These are phyloP conservation scores for Gallinago nigripennis DNA, from an alignment of 2,797 vertebrate species.

Conservation along the genomic window DNA sequence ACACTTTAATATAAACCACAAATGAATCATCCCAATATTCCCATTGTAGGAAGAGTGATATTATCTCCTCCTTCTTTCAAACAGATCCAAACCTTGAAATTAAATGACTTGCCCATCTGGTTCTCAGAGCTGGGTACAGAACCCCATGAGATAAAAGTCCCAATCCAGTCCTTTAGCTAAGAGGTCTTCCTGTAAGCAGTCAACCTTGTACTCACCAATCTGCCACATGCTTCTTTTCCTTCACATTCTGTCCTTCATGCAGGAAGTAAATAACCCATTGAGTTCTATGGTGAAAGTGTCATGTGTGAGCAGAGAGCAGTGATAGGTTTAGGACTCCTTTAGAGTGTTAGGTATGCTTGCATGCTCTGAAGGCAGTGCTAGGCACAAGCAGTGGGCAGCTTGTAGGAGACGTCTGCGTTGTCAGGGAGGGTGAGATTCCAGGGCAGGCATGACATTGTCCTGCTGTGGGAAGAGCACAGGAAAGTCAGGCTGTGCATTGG, in stretches of 20 bases:
- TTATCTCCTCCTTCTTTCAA: background rate
- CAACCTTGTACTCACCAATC: background rate
- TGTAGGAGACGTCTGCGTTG: background rate
- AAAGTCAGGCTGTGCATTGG: background rate
- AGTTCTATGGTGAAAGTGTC: background rate
- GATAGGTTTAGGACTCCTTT: background rate
- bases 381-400: conserved; percentile 42
- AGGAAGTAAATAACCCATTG: background rate
- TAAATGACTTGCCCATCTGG: background rate
- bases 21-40: background rate
- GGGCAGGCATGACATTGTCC: conserved; percentile 66
- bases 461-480: conserved; percentile 63
- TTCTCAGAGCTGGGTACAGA: background rate
- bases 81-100: background rate
- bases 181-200: background rate
- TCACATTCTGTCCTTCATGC: background rate
- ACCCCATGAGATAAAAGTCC: background rate
- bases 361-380: background rate
- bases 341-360: background rate
- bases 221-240: background rate
- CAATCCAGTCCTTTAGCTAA: background rate
- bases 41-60: background rate
- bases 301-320: background rate
- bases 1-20: background rate
- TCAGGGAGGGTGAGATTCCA: conserved; percentile 55